Evolutionary conservation across 92 coral and sea anemone genomes (phyloP), one percentile per base, ranked within the genome.

Genomic region (Epizoanthus ramosus): DNA sequence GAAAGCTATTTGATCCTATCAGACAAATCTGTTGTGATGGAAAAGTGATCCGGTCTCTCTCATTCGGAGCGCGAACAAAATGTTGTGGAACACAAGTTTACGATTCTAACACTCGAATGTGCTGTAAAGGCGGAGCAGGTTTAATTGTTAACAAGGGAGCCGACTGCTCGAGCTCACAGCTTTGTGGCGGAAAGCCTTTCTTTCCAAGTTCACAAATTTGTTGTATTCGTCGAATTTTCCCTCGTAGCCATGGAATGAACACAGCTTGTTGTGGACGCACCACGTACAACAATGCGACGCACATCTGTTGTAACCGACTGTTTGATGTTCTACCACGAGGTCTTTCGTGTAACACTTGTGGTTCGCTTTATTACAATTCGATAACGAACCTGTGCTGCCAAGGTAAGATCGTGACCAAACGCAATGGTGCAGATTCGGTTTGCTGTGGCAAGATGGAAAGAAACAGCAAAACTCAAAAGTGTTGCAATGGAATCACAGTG

Each of bases 51-150:
- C 43, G 43, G 43, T 39, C 43, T 3, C 43, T 39, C 43, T 39
- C 60, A 45, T 71, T 45, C 47, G 76, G 76, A 19, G 9, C 17
- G 3, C 24, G 52, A 35, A 71, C 76, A 8, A 45, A 81, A 15
- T 87, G 90, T 71, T 87, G 90, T 25, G 87, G 68, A 4, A 82
- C 59, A 22, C 66, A 74, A 22, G 63, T 81, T 14, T 75, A 82
- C 76, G 90, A 87, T 47, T 72, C 86, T 0, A 73, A 83, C n/a
- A 24, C 65, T 9, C 25, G 18, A n/a, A 53, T 73, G 37, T 87
- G 90, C 57, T 52, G 84, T 28, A 76, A 43, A 23, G 87, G 74
- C 54, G 24, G 28, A 70, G 45, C 43, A 39, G 43, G 43, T 5
- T 39, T 87, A 19, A 71, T 17, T 10, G 24, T n/a, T 18, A 14